phyloP scores from a whole-genome alignment of 2,113 vertebrate genomes.

The Cryptomyrus ogoouensis region DNA sequence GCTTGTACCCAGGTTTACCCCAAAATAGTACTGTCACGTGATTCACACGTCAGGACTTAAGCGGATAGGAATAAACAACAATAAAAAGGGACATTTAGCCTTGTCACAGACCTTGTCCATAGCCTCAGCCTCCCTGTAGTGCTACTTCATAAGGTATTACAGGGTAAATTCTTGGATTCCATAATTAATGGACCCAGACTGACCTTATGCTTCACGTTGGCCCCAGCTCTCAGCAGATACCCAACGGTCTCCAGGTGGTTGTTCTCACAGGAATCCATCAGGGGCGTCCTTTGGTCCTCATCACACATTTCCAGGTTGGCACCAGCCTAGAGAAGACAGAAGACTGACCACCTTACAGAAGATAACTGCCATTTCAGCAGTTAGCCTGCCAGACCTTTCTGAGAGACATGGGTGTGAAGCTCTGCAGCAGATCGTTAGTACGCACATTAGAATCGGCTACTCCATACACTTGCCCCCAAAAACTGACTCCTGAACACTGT shows the following conservation, averaged over 20 bases:
- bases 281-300: slow-evolving; percentile 81
- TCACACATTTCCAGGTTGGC: slow-evolving; percentile 90
- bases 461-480: neutral
- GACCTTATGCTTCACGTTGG: slow-evolving; percentile 81
- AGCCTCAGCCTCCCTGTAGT: neutral
- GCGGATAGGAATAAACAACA: neutral
- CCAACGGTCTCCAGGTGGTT: slow-evolving; percentile 87
- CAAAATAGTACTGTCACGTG: neutral
- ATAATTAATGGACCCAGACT: neutral
- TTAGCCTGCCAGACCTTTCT: neutral
- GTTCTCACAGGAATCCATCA: slow-evolving; percentile 92
- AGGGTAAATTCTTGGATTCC: neutral
- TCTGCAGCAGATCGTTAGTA: neutral
- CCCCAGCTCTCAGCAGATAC: slow-evolving; percentile 91
- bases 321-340: slow-evolving; percentile 69
- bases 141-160: neutral
- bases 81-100: neutral
- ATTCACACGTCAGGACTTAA: neutral
- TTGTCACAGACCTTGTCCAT: neutral
- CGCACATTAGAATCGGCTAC: neutral
- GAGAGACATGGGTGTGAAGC: neutral
- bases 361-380: neutral
- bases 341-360: neutral
- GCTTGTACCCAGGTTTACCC: neutral
- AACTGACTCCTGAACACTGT: neutral